A percentile compares a stretch with the other conserved stretches of the same genome.
Evolutionary conservation across 2,888 invertebrate genomes (phyloP).

Genomic region (Ischnus inquisitorius): DNA sequence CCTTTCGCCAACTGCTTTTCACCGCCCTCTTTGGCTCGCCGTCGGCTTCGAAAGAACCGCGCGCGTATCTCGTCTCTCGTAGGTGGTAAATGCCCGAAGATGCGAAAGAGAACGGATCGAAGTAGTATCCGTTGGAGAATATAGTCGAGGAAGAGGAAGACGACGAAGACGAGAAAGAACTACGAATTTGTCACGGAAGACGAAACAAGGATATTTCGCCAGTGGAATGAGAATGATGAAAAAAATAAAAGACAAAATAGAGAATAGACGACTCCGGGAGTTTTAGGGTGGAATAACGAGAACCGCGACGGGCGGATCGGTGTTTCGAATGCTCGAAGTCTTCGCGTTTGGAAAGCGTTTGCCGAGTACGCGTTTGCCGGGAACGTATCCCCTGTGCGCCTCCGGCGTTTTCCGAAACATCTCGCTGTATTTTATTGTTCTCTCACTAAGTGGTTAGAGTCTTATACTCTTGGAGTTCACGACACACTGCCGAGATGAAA

Average conservation of each 20-base stretch:
- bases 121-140: constrained; percentile 55
- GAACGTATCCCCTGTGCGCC: constrained; percentile 42
- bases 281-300: constrained; percentile 39
- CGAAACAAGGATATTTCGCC: constrained; percentile 47
- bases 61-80: constrained; percentile 23
- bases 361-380: constrained; percentile 52
- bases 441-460: constrained; percentile 39
- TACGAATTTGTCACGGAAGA: constrained; percentile 52
- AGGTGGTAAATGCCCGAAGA: constrained; percentile 59
- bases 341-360: constrained; percentile 52
- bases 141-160: constrained; percentile 15
- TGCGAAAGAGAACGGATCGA: constrained; percentile 46
- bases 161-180: constrained; percentile 2
- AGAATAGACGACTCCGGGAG: constrained; percentile 28
- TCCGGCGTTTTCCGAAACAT: constrained; percentile 54
- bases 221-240: constrained; percentile 47
- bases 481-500: not conserved
- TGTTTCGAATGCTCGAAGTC: constrained; percentile 38
- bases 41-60: constrained; percentile 13
- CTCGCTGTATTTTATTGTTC: constrained; percentile 51
- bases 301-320: constrained; percentile 3
- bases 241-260: constrained; percentile 44
- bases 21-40: not conserved
- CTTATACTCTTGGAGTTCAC: constrained; percentile 2
- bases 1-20: constrained; percentile 17